Evolutionary conservation across 2,888 invertebrate species (phyloP).

Genomic region (Hyppa rectilinea): DNA sequence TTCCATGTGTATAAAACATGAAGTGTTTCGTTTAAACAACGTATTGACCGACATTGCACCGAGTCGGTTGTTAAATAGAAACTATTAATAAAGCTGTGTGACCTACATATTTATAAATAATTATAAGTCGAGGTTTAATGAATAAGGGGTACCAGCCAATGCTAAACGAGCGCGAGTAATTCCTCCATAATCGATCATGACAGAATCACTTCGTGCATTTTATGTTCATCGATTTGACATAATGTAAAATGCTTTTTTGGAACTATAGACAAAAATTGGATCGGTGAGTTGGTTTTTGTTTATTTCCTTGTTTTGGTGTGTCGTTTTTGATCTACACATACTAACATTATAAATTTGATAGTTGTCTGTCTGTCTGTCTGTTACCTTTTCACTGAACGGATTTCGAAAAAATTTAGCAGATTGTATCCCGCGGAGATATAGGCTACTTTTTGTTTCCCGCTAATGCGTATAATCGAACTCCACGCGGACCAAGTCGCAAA

Average conservation of each 20-base stretch:
- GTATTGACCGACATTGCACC: slow-evolving; percentile 31
- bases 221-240: neutral
- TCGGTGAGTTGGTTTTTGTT: neutral
- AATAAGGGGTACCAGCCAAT: neutral
- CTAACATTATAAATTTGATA: too few species aligned
- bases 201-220: neutral
- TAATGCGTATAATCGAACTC: too few species aligned
- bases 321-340: too few species aligned
- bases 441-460: too few species aligned
- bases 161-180: neutral
- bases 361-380: too few species aligned
- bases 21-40: slow-evolving; percentile 21
- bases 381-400: too few species aligned
- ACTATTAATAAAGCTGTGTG: slow-evolving; percentile 54
- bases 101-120: slow-evolving; percentile 46
- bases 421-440: too few species aligned
- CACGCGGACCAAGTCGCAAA: too few species aligned
- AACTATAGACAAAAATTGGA: neutral
- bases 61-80: slow-evolving; percentile 36
- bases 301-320: neutral
- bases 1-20: slow-evolving; percentile 19
- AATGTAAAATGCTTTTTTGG: neutral
- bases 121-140: slow-evolving; percentile 16
- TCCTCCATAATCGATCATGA: neutral
- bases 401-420: too few species aligned